Conservation (phyloP, 1,140 invertebrate species). For the Bombus cullumanus region DNA sequence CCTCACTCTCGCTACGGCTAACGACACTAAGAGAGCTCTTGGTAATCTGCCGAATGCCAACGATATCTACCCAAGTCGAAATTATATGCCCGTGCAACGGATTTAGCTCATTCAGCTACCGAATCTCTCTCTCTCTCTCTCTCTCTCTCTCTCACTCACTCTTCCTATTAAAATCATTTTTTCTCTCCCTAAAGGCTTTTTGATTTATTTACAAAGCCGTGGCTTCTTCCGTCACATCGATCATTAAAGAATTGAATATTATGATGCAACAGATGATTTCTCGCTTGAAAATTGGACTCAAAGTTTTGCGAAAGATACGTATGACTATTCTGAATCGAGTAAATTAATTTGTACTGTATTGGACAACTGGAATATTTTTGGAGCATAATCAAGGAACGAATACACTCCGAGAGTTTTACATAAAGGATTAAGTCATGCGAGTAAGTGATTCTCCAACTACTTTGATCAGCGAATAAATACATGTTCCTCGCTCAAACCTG, state of each 20-base stretch:
- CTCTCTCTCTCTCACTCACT: background rate
- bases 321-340: background rate
- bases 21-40: conserved; percentile 51
- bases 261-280: rapidly evolving
- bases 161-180: background rate
- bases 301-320: background rate
- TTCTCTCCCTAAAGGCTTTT: background rate
- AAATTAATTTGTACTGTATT: background rate
- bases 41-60: conserved; percentile 58
- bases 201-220: background rate
- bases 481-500: background rate
- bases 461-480: background rate
- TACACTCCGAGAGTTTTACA: background rate
- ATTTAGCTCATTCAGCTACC: conserved; percentile 27
- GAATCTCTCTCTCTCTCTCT: background rate
- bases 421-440: background rate
- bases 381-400: background rate
- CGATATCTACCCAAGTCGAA: conserved; percentile 51
- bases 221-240: background rate
- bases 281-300: background rate
- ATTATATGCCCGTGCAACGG: conserved; percentile 53
- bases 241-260: background rate
- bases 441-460: background rate
- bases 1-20: conserved; percentile 62
- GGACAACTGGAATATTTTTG: background rate